Conservation (phyloP, 2,113 vertebrate genomes). For the Abramis brama region DNA sequence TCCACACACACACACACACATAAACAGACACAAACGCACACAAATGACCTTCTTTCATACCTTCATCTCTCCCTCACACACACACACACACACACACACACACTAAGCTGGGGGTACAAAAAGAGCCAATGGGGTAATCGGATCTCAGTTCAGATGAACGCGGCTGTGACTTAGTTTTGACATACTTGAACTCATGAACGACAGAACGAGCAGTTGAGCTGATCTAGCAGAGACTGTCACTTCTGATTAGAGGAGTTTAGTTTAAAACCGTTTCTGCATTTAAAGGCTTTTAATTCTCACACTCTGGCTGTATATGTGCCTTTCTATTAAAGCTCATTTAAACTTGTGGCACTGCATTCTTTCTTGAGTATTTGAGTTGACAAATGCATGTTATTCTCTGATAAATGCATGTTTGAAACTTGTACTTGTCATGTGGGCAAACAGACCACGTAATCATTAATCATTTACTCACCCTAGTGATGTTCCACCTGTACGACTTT, state of each 20-base stretch:
- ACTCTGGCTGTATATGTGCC: slow-evolving; percentile 64
- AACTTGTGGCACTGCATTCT: slow-evolving; percentile 32
- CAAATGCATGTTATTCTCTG: not conserved
- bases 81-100: not conserved
- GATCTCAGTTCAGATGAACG: slow-evolving; percentile 38
- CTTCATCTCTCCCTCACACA: not conserved
- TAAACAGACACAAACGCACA: not conserved
- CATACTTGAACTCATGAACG: slow-evolving; percentile 53
- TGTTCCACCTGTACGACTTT: not conserved
- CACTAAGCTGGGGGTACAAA: slow-evolving; percentile 17
- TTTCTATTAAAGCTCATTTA: slow-evolving; percentile 65
- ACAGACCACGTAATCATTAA: not conserved
- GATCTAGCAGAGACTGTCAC: slow-evolving; percentile 36
- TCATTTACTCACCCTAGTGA: not conserved
- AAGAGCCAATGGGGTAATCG: slow-evolving; percentile 45
- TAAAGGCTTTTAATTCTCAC: slow-evolving; percentile 59
- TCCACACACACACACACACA: not conserved
- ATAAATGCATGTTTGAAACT: not conserved
- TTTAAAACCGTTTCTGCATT: slow-evolving; percentile 55
- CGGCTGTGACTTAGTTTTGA: slow-evolving; percentile 38
- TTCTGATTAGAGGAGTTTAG: slow-evolving; percentile 46
- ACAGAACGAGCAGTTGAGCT: slow-evolving; percentile 11
- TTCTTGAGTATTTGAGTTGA: slow-evolving; percentile 8
- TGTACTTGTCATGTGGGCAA: not conserved
- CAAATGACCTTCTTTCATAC: not conserved